phyloP scores from a whole-genome alignment of 92 coral and sea anemone species.

The Paragorgia papillata region DNA sequence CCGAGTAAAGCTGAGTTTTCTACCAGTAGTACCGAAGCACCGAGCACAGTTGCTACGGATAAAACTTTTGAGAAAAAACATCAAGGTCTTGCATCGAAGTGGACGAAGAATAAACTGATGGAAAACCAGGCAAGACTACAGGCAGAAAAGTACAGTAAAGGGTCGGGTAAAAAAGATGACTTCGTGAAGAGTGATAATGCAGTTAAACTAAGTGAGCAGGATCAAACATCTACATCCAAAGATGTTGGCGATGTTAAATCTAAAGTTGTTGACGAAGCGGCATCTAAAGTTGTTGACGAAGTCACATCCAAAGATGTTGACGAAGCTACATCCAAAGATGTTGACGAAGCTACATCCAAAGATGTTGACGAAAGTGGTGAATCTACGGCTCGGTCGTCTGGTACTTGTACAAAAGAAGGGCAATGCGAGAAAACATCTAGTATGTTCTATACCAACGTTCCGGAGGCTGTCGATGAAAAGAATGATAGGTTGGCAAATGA shows the following conservation, averaged over 20 bases:
- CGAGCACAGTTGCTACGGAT: neutral
- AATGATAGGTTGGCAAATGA: neutral
- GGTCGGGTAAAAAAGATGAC: neutral
- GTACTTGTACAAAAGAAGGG: conserved; percentile 29
- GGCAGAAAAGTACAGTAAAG: neutral
- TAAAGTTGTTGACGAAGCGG: too few relatives aligned
- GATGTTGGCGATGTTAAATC: too few relatives aligned
- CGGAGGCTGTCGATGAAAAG: neutral
- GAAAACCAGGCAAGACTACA: conserved; percentile 3
- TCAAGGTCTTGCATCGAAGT: neutral
- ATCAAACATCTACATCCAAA: too few relatives aligned
- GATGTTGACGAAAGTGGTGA: neutral
- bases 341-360: neutral
- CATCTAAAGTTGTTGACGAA: too few relatives aligned
- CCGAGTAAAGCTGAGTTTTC: neutral
- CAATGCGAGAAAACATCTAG: neutral
- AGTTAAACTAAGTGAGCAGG: neutral
- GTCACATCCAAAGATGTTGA: too few relatives aligned
- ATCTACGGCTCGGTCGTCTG: neutral
- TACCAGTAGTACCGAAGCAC: neutral
- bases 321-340: too few relatives aligned
- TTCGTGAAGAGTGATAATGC: neutral
- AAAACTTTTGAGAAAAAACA: conserved; percentile 6
- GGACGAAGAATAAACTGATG: conserved; percentile 16
- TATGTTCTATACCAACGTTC: neutral